Base-by-base conservation (phyloP, 2,888 invertebrate genomes). In the Amphimallon solstitiale region DNA sequence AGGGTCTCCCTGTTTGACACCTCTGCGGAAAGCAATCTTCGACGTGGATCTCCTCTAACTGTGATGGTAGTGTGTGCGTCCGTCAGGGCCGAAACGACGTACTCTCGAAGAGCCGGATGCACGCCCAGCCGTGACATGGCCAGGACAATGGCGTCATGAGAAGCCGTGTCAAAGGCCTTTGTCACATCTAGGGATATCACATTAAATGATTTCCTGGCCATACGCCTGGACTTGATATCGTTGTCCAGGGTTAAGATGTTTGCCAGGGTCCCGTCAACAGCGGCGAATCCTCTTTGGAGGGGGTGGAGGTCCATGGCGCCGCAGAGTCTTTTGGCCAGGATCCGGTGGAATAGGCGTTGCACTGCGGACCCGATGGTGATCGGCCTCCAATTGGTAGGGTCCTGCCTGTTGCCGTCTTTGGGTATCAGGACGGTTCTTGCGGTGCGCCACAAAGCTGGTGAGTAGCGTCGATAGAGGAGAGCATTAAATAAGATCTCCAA, bases 81-180 rank as follows among this genome's bases (percentile, higher is more conserved):
- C 2, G 9, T 15, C 14, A 45, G 14, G 9, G 45, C 14, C 2
- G 9, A n/a, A n/a, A n/a, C n/a, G n/a, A n/a, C n/a, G n/a, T n/a
- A n/a, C n/a, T n/a, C n/a, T n/a, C n/a, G n/a, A n/a, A n/a, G n/a
- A n/a, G n/a, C n/a, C n/a, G n/a, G n/a, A n/a, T n/a, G n/a, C n/a
- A n/a, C n/a, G n/a, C n/a, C n/a, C n/a, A n/a, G n/a, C n/a, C n/a
- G n/a, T n/a, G n/a, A n/a, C n/a, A n/a, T n/a, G n/a, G n/a, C n/a
- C n/a, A n/a, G n/a, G 60, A 9, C 69, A 66, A 21, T 66, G 29
- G 34, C 82, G 73, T 10, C 77, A 73, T 1, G 72, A 68, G 7
- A 21, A 4, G 9, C 80, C 61, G 5, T 70, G 66, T 82, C 82
- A 68, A 80, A 83, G 1, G 81, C 82, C 71, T 81, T 83, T 7